phyloP scores from a whole-genome alignment of 1,140 invertebrate species.

The Drosophila ambigua region DNA sequence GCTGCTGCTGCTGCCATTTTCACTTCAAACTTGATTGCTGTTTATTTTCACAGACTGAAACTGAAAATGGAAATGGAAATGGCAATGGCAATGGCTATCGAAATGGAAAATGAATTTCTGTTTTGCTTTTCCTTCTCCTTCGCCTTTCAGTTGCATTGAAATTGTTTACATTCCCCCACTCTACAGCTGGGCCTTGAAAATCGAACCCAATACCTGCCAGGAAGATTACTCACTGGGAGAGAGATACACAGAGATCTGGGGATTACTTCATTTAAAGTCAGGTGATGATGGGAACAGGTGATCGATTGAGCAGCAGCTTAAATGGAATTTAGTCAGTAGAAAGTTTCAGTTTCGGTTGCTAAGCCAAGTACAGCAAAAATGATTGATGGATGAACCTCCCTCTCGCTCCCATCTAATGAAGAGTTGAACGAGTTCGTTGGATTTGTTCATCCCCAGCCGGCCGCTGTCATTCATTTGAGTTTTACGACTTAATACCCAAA shows the following conservation, averaged over 20 bases:
- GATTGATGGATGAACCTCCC: no score
- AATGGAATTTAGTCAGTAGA: no score
- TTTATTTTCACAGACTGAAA: constrained; percentile 34
- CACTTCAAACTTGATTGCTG: constrained; percentile 19
- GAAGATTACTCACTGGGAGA: no score
- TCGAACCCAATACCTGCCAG: background rate
- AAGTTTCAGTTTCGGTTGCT: no score
- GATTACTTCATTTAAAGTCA: constrained; percentile 7
- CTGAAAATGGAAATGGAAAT: constrained; percentile 32
- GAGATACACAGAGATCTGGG: constrained; percentile 15
- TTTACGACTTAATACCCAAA: no score
- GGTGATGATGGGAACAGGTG: background rate
- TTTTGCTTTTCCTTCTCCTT: constrained; percentile 8
- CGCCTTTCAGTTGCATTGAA: constrained; percentile 5
- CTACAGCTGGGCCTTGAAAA: background rate
- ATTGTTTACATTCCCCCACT: constrained; percentile 23
- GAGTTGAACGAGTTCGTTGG: no score
- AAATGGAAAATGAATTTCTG: constrained; percentile 14
- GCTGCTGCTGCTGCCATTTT: constrained; percentile 21
- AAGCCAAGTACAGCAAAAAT: no score
- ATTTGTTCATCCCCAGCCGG: no score
- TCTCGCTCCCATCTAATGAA: no score
- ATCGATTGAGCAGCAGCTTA: no score
- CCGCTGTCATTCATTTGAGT: no score
- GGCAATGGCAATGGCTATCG: constrained; percentile 18